Evolutionary conservation across 2,113 vertebrate species (phyloP).

Genomic region (Coptodon bakossiorum): DNA sequence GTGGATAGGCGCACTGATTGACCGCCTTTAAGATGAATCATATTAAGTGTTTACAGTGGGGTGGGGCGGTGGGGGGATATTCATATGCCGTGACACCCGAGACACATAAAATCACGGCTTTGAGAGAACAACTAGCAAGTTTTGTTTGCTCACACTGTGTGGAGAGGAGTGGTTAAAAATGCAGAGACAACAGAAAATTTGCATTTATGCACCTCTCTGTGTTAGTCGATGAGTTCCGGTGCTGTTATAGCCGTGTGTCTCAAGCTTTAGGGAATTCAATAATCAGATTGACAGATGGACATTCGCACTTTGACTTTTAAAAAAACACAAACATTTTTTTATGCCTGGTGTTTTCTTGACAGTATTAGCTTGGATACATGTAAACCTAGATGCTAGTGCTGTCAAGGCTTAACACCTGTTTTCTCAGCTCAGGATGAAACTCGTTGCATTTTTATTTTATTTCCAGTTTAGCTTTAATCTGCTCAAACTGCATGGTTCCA

Average conservation of each 20-base stretch:
- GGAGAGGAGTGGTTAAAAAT: background rate
- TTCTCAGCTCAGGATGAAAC: background rate
- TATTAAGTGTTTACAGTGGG: slow-evolving; percentile 4
- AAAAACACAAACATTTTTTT: background rate
- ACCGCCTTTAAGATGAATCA: slow-evolving; percentile 17
- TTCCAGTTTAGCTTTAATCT: background rate
- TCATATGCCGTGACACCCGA: slow-evolving; percentile 1
- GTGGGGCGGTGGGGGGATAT: background rate
- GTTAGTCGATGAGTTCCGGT: background rate
- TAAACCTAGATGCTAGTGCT: background rate
- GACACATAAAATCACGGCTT: background rate
- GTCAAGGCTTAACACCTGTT: background rate
- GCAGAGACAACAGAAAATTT: background rate
- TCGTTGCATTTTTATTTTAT: background rate
- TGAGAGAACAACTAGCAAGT: background rate
- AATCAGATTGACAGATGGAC: background rate
- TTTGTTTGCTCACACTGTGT: background rate
- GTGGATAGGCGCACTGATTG: slow-evolving; percentile 18
- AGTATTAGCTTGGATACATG: background rate
- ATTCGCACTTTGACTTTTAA: background rate
- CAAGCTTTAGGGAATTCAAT: background rate
- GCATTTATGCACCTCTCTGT: background rate
- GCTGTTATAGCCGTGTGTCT: background rate
- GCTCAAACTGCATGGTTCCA: background rate
- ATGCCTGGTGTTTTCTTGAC: background rate